Base-by-base conservation (phyloP, 1,140 invertebrate genomes). In the Drosophila santomea region DNA sequence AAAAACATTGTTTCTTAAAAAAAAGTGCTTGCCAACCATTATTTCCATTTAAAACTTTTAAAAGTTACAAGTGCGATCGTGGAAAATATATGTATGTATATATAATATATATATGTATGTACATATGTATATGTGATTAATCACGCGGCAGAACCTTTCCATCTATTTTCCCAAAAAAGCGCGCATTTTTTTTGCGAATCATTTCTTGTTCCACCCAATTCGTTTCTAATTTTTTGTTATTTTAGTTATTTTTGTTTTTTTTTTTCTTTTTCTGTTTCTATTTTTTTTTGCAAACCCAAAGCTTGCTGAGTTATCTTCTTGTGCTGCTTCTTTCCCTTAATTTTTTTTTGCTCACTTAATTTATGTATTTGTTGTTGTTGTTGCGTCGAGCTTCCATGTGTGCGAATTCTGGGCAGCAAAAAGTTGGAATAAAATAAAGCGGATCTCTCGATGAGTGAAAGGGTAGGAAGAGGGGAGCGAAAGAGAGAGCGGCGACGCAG, bases 321-420 rank as follows among this genome's bases (percentile, higher is more conserved):
- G 32, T 35, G 78, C 59, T 69, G 52, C 58, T 76, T 78, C 77
- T 81, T 85, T 66, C 78, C 63, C 71, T 51, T n/a, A 17, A 23
- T 51, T 25, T 83, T 78, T 20, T 20, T 80, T 68, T 78, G 55
- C 63, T 66, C 57, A 63, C 45, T 74, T 72, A 32, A 60, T 58
- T 59, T 35, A 62, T 63, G 59, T 43, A 25, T 28, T 50, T 41
- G 35, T 66, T 64, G 7, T 72, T 61, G 20, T 20, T 20, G 20
- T 61, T 56, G 72, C 52, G 69, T 39, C 36, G 50, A 63, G 45
- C 41, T 74, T 73, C 39, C 56, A 47, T 74, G 52, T 75, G 61
- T 76, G 73, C 61, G 23, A 66, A 75, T 66, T 66, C 28, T 44
- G 32, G 15, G 51, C 38, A 44, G 57, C 58, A 64, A 62, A 63